Evolutionary conservation across 1,140 invertebrate genomes (phyloP), one percentile per base, ranked within the genome.

Genomic region (Camponotus pennsylvanicus): DNA sequence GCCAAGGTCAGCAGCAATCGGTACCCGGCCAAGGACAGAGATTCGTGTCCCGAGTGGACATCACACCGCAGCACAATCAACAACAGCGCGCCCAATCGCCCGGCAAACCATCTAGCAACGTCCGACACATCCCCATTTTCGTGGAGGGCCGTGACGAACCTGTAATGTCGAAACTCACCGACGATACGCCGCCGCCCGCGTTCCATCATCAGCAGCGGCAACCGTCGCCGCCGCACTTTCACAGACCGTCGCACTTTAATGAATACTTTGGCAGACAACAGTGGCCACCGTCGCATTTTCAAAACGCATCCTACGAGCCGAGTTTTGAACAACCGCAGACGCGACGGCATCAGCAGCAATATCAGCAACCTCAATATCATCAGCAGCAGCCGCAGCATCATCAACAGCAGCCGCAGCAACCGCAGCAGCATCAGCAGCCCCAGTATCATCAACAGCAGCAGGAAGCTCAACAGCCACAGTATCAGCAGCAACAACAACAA

Each of bases 121-220:
- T 98, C 18, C 96, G 98, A 88, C 97, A 98, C 91, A 98, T 98
- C 93, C 98, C 98, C 3, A 98, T 98, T 59, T 97, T 98, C 88
- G 97, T 98, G 0, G 98, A 98, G 94, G 97, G 98, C 32, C 95
- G 98, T 55, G 97, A 98, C 89, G 96, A 97, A 88, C 97, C 97
- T 1, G 96, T 98, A 3, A 95, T 97, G 32, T 96, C 97, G 64
- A 97, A 96, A 76, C 95, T 95, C 77, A 92, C 93, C 6, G 92
- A 93, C 8, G 40, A 61, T 2, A n/a, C 27, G 18, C 69, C 79
- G 86, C 84, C 45, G 18, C n/a, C 80, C 37, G 7, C 55, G 18
- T 78, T 78, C 13, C 66, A 40, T 21, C 75, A 71, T n/a, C 45
- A 69, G 4, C 70, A 85, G 0, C 84, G 73, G 2, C 67, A 89